Base-by-base conservation (phyloP, 2,797 vertebrate species). In the Sebastes goodei region DNA sequence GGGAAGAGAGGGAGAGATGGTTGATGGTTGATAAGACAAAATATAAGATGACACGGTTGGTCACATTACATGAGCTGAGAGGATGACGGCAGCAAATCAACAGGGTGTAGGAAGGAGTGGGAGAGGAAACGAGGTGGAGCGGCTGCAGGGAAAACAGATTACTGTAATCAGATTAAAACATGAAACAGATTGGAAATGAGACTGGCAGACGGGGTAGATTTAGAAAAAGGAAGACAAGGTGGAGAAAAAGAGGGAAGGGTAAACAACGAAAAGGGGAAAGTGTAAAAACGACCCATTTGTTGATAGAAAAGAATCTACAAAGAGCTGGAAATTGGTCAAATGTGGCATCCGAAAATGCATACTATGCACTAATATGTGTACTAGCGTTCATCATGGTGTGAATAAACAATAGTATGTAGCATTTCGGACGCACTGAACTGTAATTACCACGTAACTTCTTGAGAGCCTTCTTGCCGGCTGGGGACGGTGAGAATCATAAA, bases 171-270 rank as follows among this genome's bases (percentile, higher is more conserved):
- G 89, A 90, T 88, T 89, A 86, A 84, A 86, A 84, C 73, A 84
- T 84, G 77, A 89, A 86, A 83, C 73, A 81, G 78, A 83, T 84
- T 90, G 73, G 38, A 86, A 81, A 83, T 62, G 81, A 86, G 63
- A 78, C 66, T 60, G 82, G 59, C 65, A 78, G 29, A 66, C 11
- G 5, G 12, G 71, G 66, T 15, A 3, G 74, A 71, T 84, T 74
- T 63, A 59, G 2, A 23, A 64, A 68, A 71, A 53, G 10, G 30
- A 79, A 73, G 30, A 76, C 2, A 35, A 42, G 57, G 27, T 29
- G 38, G 7, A 66, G 10, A 68, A 42, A 76, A 65, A 55, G 29
- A 42, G 23, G 23, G 4, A 57, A 59, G 49, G 17, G 21, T 30
- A 35, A 82, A 69, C 42, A 46, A 15, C 27, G 6, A 57, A 57